Conservation (phyloP, 2,113 vertebrate species). For the Pantherophis guttatus region DNA sequence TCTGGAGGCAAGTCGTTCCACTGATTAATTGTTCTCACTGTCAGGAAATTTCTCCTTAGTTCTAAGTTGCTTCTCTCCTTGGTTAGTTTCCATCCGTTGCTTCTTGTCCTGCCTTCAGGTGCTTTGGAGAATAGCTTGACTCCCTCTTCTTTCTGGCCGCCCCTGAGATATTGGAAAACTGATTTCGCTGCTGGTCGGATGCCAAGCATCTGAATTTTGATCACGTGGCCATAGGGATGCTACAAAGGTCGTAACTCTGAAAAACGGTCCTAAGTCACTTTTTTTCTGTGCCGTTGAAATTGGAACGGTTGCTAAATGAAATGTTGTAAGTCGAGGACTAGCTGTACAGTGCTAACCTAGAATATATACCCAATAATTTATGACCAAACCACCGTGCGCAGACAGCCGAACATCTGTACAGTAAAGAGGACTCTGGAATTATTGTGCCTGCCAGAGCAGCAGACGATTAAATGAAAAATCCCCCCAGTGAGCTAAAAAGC, state of each 20-base stretch:
- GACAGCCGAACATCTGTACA: conserved; percentile 13
- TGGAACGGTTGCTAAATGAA: too few species aligned
- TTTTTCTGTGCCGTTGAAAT: too few species aligned
- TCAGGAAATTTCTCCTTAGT: not conserved
- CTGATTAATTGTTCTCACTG: not conserved
- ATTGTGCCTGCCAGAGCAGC: not conserved
- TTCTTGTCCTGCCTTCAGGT: not conserved
- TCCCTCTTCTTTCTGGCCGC: not conserved
- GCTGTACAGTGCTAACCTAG: rapidly evolving
- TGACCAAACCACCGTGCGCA: rapidly evolving
- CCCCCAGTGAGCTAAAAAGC: conserved; percentile 15
- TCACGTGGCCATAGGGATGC: too few species aligned
- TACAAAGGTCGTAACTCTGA: too few species aligned
- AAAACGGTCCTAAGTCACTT: too few species aligned
- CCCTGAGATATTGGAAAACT: not conserved
- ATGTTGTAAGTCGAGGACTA: too few species aligned
- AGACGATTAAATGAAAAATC: conserved; percentile 31
- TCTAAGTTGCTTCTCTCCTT: not conserved
- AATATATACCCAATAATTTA: rapidly evolving
- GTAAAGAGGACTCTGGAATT: not conserved
- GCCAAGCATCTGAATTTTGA: too few species aligned
- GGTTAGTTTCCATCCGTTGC: not conserved
- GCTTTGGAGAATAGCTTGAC: not conserved
- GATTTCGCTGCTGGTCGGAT: too few species aligned
- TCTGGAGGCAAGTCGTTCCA: not conserved